Evolutionary conservation across 2,797 vertebrate genomes (phyloP), one percentile per base, ranked within the genome.

Genomic region (Pipistrellus pipistrellus): DNA sequence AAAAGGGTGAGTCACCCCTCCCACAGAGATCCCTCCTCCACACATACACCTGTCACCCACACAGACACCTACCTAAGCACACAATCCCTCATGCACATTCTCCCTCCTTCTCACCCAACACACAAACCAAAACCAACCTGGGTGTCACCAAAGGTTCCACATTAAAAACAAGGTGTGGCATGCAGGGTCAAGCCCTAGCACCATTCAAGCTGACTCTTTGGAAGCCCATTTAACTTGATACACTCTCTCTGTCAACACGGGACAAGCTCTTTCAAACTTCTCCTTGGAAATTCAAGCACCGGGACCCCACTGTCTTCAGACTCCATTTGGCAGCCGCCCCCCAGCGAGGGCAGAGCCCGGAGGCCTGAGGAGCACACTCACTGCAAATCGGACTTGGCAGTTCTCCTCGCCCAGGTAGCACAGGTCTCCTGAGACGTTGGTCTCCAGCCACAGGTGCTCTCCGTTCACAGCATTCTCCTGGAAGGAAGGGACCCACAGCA

Each of bases 401-500:
- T 99, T 99, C 97, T 99, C 99, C 96, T 99, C 99, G 27, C 99
- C 99, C 41, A 99, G 98, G 97, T 99, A 99, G 96, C 99, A 99
- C 68, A 99, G 99, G 95, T 99, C 99, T 77, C 99, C 99, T 0
- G 99, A 99, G 96, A 99, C 99, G 64, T 99, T 99, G 18, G 99
- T 99, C 98, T 99, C 99, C 98, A 99, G 98, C 99, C 99, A 99
- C 94, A 99, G 98, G 98, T 99, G 99, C 93, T 99, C 99, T 27
- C 99, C 99, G 0, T 99, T 99, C 96, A 99, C 98, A 0, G 99
- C 99, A 76, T 99, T 99, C 98, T 99, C 99, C 99, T 99, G 98
- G 77, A 95, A 69, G 38, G 93, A 75, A 95, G 91, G 83, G 94
- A 97, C 13, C 85, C 85, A 25, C 32, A 38, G 69, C 57, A 38